Percentiles rank a stretch among this genome's conserved stretches.
Evolutionary conservation across 2,113 vertebrate genomes (phyloP).

Genomic region (Zootoca vivipara): DNA sequence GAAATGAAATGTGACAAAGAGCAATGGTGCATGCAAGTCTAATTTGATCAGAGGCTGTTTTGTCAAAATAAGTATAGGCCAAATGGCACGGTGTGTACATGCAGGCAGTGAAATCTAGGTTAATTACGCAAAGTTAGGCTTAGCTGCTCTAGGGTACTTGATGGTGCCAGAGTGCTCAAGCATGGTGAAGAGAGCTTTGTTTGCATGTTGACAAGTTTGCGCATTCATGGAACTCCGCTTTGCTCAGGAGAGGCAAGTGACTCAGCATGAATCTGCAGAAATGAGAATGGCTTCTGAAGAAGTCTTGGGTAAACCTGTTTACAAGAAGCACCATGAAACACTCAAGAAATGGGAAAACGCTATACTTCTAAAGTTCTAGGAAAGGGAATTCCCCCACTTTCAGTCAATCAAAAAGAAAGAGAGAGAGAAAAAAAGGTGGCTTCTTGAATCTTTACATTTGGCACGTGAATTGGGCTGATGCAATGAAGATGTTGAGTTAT

Average conservation of each 20-base stretch:
- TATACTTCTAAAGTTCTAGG: background rate
- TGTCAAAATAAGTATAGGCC: conserved; percentile 14
- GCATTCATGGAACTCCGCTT: background rate
- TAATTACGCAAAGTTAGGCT: conserved; percentile 12
- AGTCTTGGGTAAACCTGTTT: background rate
- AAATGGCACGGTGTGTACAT: background rate
- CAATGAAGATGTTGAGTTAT: conserved; percentile 15
- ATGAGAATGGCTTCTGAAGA: background rate
- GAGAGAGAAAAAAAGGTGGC: background rate
- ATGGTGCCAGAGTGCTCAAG: background rate
- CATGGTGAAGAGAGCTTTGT: background rate
- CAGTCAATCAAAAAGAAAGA: background rate
- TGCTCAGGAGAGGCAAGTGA: background rate
- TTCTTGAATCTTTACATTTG: conserved; percentile 43
- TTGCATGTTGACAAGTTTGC: background rate
- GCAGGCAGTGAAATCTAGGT: conserved; percentile 23
- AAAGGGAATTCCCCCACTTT: background rate
- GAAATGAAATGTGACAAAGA: conserved; percentile 26
- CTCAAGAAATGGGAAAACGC: background rate
- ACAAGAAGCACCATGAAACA: background rate
- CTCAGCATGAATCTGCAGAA: background rate
- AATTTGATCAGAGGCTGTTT: conserved; percentile 31
- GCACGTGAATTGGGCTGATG: conserved; percentile 20
- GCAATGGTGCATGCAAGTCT: background rate
- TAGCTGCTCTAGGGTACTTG: background rate